phyloP scores from a whole-genome alignment of 2,797 vertebrate genomes.

The Microctenopoma lineatum region DNA sequence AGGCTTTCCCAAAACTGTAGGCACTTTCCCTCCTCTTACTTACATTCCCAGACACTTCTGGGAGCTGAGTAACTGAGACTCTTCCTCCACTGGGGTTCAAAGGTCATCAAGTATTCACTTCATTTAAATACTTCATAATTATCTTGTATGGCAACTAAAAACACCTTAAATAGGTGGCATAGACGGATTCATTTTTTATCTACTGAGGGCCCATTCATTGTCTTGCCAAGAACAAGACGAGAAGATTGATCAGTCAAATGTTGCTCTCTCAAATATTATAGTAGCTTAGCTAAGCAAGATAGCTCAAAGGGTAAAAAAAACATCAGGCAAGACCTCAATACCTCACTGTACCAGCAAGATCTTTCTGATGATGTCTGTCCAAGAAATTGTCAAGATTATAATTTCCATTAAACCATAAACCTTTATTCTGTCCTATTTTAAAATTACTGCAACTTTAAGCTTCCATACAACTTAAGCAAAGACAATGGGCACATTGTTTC shows the following conservation, averaged over 20 bases:
- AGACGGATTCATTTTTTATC: neutral
- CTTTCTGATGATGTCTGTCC: neutral
- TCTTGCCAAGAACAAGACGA: neutral
- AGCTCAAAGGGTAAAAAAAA: neutral
- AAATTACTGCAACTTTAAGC: too few relatives aligned
- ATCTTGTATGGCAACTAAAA: neutral
- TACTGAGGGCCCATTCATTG: neutral
- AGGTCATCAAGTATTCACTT: constrained; percentile 40
- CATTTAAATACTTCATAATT: neutral
- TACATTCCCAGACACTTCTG: constrained; percentile 55
- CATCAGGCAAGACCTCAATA: neutral
- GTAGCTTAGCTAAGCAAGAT: neutral
- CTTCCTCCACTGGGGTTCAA: constrained; percentile 49
- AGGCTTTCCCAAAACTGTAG: constrained; percentile 56
- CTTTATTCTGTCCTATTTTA: too few relatives aligned
- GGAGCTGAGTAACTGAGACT: constrained; percentile 70
- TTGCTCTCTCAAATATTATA: neutral
- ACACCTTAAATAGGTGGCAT: neutral
- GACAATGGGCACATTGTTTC: too few relatives aligned
- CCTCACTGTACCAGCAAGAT: neutral
- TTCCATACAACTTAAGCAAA: too few relatives aligned
- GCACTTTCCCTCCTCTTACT: constrained; percentile 25
- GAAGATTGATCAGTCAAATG: neutral
- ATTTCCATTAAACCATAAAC: neutral
- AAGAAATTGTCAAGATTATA: neutral